These are phyloP conservation scores for Varecia variegata DNA, from an alignment of 2,797 vertebrate species.

Conservation along the genomic window DNA sequence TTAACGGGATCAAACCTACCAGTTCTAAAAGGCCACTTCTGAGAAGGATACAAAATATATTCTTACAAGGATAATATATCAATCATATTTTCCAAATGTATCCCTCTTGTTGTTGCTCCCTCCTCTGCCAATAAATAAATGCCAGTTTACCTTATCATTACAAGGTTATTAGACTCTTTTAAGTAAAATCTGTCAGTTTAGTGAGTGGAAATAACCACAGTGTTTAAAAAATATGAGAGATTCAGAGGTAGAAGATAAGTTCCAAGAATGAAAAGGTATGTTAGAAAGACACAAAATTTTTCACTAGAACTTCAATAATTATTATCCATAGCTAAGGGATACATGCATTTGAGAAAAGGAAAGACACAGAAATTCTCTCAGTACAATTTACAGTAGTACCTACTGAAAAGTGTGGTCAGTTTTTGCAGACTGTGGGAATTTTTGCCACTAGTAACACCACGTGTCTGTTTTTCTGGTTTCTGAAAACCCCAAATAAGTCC, in stretches of 20 bases:
- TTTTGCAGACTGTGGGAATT: constrained; percentile 61
- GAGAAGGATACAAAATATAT: background rate
- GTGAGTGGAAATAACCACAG: constrained; percentile 20
- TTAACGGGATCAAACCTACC: background rate
- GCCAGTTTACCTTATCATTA: background rate
- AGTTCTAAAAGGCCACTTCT: background rate
- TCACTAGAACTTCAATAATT: constrained; percentile 7
- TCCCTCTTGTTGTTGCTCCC: background rate
- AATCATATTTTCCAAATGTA: background rate
- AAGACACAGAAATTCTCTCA: background rate
- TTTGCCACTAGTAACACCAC: constrained; percentile 26
- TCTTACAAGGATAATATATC: background rate
- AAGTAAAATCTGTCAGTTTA: constrained; percentile 21
- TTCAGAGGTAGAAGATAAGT: constrained; percentile 35
- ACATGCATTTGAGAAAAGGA: constrained; percentile 11
- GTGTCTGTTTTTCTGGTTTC: constrained; percentile 67
- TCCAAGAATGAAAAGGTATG: constrained; percentile 21
- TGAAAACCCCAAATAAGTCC: constrained; percentile 67
- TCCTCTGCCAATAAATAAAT: background rate
- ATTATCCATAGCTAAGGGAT: constrained; percentile 3
- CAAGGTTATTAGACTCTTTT: background rate
- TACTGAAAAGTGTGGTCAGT: constrained; percentile 37
- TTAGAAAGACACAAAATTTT: background rate
- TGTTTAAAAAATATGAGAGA: constrained; percentile 17
- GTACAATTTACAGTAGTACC: constrained; percentile 40